A percentile compares a stretch with the other conserved stretches of the same genome.
phyloP scores from a whole-genome alignment of 2,113 vertebrate genomes.

The Peucedramus taeniatus region DNA sequence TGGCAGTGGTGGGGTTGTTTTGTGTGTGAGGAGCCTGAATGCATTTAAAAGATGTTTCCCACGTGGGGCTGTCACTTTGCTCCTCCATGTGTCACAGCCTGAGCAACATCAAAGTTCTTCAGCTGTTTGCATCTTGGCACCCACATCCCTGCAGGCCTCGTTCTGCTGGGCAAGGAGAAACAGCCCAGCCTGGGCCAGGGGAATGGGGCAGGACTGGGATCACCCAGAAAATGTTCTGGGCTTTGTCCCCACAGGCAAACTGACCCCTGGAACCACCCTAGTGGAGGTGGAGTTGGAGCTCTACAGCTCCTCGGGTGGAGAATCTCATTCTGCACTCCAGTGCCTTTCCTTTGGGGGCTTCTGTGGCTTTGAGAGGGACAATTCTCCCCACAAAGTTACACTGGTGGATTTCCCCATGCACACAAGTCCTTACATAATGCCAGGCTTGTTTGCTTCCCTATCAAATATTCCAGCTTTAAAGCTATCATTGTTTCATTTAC shows the following conservation, averaged over 20 bases:
- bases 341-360: background rate
- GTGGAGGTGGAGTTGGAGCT: fast-evolving
- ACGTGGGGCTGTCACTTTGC: background rate
- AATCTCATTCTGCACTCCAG: background rate
- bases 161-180: background rate
- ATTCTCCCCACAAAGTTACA: background rate
- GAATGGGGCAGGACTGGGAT: fast-evolving
- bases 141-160: fast-evolving
- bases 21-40: background rate
- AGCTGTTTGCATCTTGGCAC: background rate
- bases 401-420: background rate
- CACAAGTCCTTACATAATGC: background rate
- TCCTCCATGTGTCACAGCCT: background rate
- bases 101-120: fast-evolving
- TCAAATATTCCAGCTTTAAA: background rate
- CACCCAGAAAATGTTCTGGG: fast-evolving
- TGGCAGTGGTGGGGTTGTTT: fast-evolving
- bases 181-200: background rate
- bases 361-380: background rate
- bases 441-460: background rate
- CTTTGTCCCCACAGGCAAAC: background rate
- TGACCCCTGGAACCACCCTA: fast-evolving
- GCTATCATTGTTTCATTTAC: slow-evolving; percentile 25
- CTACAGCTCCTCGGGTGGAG: fast-evolving
- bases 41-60: background rate